Percentiles rank a stretch among this genome's conserved stretches.
Evolutionary conservation across 2,888 invertebrate genomes (phyloP).

Genomic region (Andrena marginata): DNA sequence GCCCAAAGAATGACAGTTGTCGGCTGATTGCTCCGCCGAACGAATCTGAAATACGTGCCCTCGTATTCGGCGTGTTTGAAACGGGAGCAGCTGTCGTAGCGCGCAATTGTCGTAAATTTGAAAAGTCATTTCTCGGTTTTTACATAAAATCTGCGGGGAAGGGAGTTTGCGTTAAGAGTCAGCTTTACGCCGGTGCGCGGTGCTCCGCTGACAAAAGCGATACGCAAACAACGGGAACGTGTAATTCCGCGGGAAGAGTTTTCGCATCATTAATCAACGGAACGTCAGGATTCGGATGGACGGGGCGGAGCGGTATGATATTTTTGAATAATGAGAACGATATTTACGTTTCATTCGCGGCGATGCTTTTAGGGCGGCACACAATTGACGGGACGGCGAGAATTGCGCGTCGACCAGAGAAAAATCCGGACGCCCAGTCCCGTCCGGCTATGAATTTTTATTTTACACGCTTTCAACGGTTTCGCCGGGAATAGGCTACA

Average conservation of each 20-base stretch:
- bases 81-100: conserved; percentile 8
- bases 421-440: conserved; percentile 19
- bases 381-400: conserved; percentile 30
- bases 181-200: background rate
- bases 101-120: conserved; percentile 40
- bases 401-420: conserved; percentile 30
- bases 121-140: conserved; percentile 27
- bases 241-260: conserved; percentile 26
- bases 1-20: conserved; percentile 29
- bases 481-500: conserved; percentile 39
- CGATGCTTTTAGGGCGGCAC: background rate
- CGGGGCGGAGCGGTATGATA: background rate
- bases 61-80: conserved; percentile 1
- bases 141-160: conserved; percentile 27
- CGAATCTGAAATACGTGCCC: conserved; percentile 10
- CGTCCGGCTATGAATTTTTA: conserved; percentile 57
- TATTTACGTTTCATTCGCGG: conserved; percentile 33
- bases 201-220: background rate
- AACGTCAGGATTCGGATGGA: background rate
- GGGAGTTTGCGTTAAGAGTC: conserved; percentile 7
- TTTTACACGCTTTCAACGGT: conserved; percentile 51
- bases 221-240: conserved; percentile 10
- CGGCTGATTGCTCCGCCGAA: conserved; percentile 32
- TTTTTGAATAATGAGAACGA: conserved; percentile 44
- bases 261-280: conserved; percentile 36